phyloP scores from a whole-genome alignment of 2,888 invertebrate genomes.

The Eulithis testata region DNA sequence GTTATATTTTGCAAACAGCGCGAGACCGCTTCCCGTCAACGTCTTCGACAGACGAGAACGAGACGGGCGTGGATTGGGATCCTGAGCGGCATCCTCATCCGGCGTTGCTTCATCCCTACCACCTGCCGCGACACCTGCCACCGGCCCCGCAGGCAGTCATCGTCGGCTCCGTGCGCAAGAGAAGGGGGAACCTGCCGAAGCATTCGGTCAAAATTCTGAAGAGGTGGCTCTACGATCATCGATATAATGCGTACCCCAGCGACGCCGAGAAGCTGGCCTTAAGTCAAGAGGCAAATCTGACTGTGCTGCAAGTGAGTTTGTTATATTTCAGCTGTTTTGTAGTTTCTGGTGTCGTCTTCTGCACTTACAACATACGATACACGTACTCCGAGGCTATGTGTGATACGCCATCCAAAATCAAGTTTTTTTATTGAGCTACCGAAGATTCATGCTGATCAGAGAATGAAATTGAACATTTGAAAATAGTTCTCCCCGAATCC shows the following conservation, averaged over 20 bases:
- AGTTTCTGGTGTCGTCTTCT: background rate
- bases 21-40: constrained; percentile 88
- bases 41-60: constrained; percentile 87
- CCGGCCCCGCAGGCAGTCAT: constrained; percentile 54
- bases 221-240: constrained; percentile 96
- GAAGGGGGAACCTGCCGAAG: constrained; percentile 96
- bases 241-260: constrained; percentile 97
- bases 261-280: constrained; percentile 95
- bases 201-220: constrained; percentile 96
- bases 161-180: constrained; percentile 87
- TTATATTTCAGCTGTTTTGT: background rate
- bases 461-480: too few species aligned
- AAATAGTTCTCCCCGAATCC: too few species aligned
- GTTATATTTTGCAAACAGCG: constrained; percentile 65
- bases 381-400: too few species aligned
- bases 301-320: constrained; percentile 90
- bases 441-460: too few species aligned
- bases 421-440: too few species aligned
- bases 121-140: constrained; percentile 33
- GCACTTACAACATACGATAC: too few species aligned
- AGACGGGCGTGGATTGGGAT: constrained; percentile 85
- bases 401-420: too few species aligned
- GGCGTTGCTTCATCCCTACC: constrained; percentile 52
- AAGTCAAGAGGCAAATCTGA: constrained; percentile 93
- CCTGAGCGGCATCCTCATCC: constrained; percentile 55